phyloP scores from a whole-genome alignment of 1,140 invertebrate species.

The Heliconius congener region DNA sequence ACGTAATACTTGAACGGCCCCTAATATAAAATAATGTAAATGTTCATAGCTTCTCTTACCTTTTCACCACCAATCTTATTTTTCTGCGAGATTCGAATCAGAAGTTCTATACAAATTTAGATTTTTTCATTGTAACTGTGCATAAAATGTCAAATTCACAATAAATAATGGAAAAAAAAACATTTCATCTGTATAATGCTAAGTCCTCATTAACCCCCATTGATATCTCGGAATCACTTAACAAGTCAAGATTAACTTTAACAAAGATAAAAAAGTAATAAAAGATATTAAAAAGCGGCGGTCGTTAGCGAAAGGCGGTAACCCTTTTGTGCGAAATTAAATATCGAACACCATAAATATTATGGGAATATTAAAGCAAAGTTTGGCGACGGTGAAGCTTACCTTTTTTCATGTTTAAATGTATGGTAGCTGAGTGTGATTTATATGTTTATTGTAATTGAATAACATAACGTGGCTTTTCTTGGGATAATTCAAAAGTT shows the following conservation, averaged over 20 bases:
- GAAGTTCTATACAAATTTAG: too few relatives aligned
- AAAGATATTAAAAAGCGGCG: slow-evolving; percentile 40
- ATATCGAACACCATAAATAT: slow-evolving; percentile 63
- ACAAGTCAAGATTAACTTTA: slow-evolving; percentile 59
- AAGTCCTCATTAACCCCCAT: slow-evolving; percentile 55
- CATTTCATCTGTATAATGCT: background rate
- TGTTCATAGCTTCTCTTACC: too few relatives aligned
- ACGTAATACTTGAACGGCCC: too few relatives aligned
- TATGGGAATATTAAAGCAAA: slow-evolving; percentile 45
- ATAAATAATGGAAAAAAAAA: background rate
- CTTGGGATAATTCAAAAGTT: background rate
- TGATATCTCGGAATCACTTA: slow-evolving; percentile 66
- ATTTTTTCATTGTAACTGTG: background rate
- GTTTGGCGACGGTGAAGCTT: slow-evolving; percentile 24
- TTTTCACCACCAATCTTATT: too few relatives aligned
- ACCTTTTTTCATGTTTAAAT: slow-evolving; percentile 23
- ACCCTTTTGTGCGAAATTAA: slow-evolving; percentile 55
- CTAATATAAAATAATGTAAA: too few relatives aligned
- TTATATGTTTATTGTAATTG: background rate
- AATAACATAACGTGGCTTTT: background rate
- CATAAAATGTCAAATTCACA: background rate
- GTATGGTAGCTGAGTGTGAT: slow-evolving; percentile 12
- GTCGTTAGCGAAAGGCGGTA: slow-evolving; percentile 63
- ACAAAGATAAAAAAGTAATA: slow-evolving; percentile 38
- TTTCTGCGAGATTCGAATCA: too few relatives aligned